Evolutionary conservation across 2,888 invertebrate species (phyloP).

Genomic region (Lasioglossum morio): DNA sequence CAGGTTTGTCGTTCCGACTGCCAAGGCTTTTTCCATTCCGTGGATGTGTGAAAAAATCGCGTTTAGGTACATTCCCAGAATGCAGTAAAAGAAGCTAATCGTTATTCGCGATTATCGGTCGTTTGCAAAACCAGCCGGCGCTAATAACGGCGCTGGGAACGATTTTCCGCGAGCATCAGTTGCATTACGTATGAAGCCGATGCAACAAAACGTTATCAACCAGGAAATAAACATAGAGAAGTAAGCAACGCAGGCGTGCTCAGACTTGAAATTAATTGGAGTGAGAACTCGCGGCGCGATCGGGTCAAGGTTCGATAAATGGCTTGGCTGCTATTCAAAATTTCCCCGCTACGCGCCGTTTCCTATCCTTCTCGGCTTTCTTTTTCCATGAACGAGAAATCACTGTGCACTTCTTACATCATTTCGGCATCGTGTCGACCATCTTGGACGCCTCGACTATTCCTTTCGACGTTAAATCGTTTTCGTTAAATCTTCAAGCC

Average conservation of each 20-base stretch:
- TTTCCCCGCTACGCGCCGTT: constrained; percentile 31
- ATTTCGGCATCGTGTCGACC: neutral
- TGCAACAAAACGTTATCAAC: constrained; percentile 43
- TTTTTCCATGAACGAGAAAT: neutral
- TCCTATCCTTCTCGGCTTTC: neutral
- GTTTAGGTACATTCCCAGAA: constrained; percentile 43
- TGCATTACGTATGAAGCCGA: constrained; percentile 37
- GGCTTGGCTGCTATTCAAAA: constrained; percentile 53
- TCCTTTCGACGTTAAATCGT: neutral
- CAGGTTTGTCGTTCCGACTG: constrained; percentile 5
- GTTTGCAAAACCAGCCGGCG: constrained; percentile 30
- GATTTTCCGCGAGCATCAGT: constrained; percentile 23
- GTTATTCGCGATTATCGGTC: constrained; percentile 11
- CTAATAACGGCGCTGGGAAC: constrained; percentile 44
- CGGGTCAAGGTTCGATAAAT: constrained; percentile 57
- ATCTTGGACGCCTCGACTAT: neutral
- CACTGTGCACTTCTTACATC: neutral
- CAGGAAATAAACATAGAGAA: constrained; percentile 30
- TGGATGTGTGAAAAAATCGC: constrained; percentile 18
- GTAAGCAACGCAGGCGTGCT: constrained; percentile 7
- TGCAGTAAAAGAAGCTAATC: constrained; percentile 30
- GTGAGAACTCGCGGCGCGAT: constrained; percentile 36
- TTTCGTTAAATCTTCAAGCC: neutral
- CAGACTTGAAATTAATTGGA: constrained; percentile 39
- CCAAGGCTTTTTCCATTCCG: constrained; percentile 5